Percentiles rank a stretch among this genome's conserved stretches.
Conservation (phyloP, 2,888 invertebrate species). For the Drosophila anomalipes region DNA sequence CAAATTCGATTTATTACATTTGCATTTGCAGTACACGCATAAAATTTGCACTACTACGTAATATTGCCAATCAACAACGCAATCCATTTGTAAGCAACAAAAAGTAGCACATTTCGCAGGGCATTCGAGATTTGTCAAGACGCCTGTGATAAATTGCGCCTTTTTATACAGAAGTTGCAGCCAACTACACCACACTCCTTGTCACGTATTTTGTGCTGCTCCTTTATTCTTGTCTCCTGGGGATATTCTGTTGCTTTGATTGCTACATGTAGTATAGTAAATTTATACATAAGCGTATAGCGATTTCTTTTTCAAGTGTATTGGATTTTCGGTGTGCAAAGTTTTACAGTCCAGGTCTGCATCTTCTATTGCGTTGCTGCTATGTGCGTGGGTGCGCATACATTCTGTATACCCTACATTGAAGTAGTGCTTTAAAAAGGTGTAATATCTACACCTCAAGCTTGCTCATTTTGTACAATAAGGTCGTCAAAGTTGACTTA, state of each 20-base stretch:
- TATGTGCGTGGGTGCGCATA: slow-evolving; percentile 40
- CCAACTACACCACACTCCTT: neutral
- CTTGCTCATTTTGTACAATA: neutral
- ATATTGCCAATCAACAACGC: slow-evolving; percentile 3
- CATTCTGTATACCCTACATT: slow-evolving; percentile 17
- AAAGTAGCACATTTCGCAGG: slow-evolving; percentile 18
- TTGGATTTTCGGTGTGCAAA: neutral
- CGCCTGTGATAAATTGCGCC: slow-evolving; percentile 32
- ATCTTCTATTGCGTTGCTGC: slow-evolving; percentile 9
- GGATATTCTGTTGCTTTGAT: neutral
- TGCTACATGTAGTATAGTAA: neutral
- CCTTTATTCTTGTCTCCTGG: neutral
- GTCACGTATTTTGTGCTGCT: neutral
- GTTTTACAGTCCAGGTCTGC: neutral
- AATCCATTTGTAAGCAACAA: slow-evolving; percentile 2
- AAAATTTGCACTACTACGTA: slow-evolving; percentile 26
- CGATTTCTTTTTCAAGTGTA: slow-evolving; percentile 4
- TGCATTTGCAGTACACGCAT: slow-evolving; percentile 16
- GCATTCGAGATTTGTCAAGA: slow-evolving; percentile 26
- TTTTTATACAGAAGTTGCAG: slow-evolving; percentile 2
- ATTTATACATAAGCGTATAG: neutral
- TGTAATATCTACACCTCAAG: neutral
- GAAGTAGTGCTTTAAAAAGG: neutral
- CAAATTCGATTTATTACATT: slow-evolving; percentile 1
- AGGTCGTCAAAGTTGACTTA: neutral